These are phyloP conservation scores for Bucorvus abyssinicus DNA, from an alignment of 2,797 vertebrate genomes.

Conservation along the genomic window DNA sequence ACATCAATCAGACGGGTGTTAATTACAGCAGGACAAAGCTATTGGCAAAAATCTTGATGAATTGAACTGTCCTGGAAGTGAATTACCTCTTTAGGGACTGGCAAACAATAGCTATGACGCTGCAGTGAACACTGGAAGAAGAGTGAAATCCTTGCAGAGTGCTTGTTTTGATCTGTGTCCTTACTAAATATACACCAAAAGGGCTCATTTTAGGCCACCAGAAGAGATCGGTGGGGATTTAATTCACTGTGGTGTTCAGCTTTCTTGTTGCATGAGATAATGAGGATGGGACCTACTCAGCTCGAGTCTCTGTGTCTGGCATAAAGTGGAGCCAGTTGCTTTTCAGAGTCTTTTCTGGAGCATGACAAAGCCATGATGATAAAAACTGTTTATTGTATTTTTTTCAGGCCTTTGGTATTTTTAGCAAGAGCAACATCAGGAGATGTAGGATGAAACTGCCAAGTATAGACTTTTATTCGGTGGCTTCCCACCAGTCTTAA, in stretches of 20 bases:
- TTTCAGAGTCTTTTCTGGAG: slow-evolving; percentile 17
- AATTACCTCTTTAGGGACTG: not conserved
- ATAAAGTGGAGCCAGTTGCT: slow-evolving; percentile 37
- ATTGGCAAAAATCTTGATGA: not conserved
- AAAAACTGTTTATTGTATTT: slow-evolving; percentile 44
- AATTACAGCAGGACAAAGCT: not conserved
- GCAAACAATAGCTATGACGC: not conserved
- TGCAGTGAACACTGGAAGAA: not conserved
- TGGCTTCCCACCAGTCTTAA: slow-evolving; percentile 23
- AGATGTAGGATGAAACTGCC: slow-evolving; percentile 39
- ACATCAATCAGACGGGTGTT: too few relatives aligned
- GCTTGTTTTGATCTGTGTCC: not conserved
- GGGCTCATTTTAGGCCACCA: not conserved
- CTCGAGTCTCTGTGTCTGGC: not conserved
- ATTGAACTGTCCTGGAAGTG: not conserved
- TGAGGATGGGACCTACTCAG: not conserved
- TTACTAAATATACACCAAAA: not conserved
- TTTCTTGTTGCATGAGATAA: not conserved
- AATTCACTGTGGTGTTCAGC: not conserved
- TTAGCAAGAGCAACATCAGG: slow-evolving; percentile 40
- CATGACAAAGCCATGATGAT: not conserved
- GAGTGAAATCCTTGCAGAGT: not conserved
- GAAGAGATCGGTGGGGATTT: not conserved
- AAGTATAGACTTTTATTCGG: slow-evolving; percentile 30
- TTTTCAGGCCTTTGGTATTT: slow-evolving; percentile 31